Evolutionary conservation across 2,797 vertebrate species (phyloP), one percentile per base, ranked within the genome.

Genomic region (Sebastes minor): DNA sequence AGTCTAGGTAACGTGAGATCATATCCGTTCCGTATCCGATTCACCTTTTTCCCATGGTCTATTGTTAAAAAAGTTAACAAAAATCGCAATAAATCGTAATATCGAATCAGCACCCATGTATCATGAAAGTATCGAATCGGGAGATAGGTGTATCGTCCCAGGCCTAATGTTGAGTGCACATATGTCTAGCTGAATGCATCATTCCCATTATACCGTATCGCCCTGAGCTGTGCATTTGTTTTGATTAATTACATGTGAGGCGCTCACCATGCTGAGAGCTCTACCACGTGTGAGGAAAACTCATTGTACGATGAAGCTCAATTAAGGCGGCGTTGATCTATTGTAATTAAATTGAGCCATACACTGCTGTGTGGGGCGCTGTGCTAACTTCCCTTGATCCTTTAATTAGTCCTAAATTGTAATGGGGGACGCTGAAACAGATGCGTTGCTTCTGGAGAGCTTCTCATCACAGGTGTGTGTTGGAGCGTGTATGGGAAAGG

Each of bases 321-420:
- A 78, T 93, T 91, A 92, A 84, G 74, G 77, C 22, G 8, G 53
- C 13, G 76, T 90, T 92, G 86, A 91, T 91, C 87, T 91, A 25
- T 86, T 80, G 83, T 91, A 89, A 94, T 93, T 86, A 83, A 89
- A 89, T 85, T 64, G 71, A 91, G 89, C 83, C 63, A 13, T 42
- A 49, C 55, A 52, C 81, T 76, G 84, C 82, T 86, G 86, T 77
- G 86, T 80, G 23, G 74, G 49, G 64, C n/a, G 46, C 78, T 61
- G 82, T 10, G 74, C 75, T 88, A 86, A 92, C 89, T 87, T 90
- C 82, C 74, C 74, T 22, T 61, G 78, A 89, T 91, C 63, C 82
- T 89, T 89, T 94, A 87, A 94, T 95, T 89, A 91, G 85, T 70
- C 82, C 83, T 85, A 18, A 38, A 14, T 78, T 81, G 88, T 82